Percentiles rank a stretch among this genome's conserved stretches.
These are phyloP conservation scores for Hyperopisus bebe DNA, from an alignment of 2,113 vertebrate species.

Conservation along the genomic window DNA sequence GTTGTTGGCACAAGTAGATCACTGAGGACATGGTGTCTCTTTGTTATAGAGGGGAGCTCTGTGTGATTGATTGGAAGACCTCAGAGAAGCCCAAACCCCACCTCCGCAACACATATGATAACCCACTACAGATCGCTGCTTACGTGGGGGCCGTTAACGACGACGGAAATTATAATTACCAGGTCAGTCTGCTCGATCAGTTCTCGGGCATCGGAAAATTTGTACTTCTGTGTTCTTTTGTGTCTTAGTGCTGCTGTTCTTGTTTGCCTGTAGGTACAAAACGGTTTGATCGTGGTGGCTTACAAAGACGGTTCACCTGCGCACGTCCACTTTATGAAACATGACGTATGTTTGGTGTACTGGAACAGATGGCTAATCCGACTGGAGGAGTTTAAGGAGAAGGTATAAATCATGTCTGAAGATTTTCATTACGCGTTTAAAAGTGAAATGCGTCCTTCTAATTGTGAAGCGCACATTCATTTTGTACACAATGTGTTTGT, in stretches of 20 bases:
- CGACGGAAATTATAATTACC: conserved; percentile 83
- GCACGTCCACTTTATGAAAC: conserved; percentile 72
- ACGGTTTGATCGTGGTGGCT: conserved; percentile 85
- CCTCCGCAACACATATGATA: conserved; percentile 83
- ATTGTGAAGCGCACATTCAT: background rate
- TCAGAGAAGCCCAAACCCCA: conserved; percentile 85
- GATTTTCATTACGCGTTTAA: background rate
- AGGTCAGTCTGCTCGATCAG: conserved; percentile 59
- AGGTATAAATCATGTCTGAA: conserved; percentile 25
- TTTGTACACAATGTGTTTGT: background rate
- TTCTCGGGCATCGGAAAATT: background rate
- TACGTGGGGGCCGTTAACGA: conserved; percentile 86
- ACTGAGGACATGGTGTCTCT: conserved; percentile 23
- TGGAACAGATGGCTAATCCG: conserved; percentile 87
- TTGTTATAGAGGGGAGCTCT: conserved; percentile 70
- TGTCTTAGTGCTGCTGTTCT: background rate
- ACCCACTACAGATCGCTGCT: conserved; percentile 85
- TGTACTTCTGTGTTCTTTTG: background rate
- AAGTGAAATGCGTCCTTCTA: background rate
- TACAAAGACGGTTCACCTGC: conserved; percentile 88
- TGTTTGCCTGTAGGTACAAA: conserved; percentile 63
- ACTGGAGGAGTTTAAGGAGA: conserved; percentile 72
- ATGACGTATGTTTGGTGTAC: conserved; percentile 66
- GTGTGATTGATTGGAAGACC: conserved; percentile 96
- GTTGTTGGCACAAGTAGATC: background rate